Base-by-base conservation (phyloP, 2,113 vertebrate genomes). In the Channa argus region DNA sequence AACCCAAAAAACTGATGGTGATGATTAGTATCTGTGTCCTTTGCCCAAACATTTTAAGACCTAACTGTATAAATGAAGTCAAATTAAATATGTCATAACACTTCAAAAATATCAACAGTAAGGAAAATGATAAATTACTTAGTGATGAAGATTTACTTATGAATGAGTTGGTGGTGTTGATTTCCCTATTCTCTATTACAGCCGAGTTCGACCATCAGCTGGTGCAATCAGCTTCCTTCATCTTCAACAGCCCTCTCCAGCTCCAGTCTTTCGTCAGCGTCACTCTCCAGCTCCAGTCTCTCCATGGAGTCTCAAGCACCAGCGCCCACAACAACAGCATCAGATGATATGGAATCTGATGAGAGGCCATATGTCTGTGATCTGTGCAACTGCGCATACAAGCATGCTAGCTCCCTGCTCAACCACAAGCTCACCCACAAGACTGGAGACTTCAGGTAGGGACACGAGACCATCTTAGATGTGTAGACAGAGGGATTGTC, bases 361-460 rank as follows among this genome's bases (percentile, higher is more conserved):
- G 91, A 92, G 77, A 89, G 89, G 39, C 92, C 94, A 45, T 95
- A 93, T 46, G 84, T 90, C 69, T 96, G 96, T 47, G 92, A 95
- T 65, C 75, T 93, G 8, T 96, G 95, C 78, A 94, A 72, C 85
- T 94, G 94, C 71, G 93, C 91, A 41, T 95, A 93, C 86, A 93
- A 94, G 74, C 95, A 93, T 0, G 92, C 93, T 9, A 95, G 94
- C 74, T 94, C 93, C 67, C 92, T 94, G 44, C 87, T 92, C 51
- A 96, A 95, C 86, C 94, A 95, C 84, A 95, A 95, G 77, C 93
- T 92, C 83, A 95, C 93, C 33, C 93, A 94, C 81, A 94, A 92
- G 78, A 94, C 91, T 1, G 95, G 94, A 71, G 80, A 90, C 85
- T 95, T 94, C 90, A 92, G 85, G 82, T 92, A 65, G 8, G 64